Evolutionary conservation across 2,113 vertebrate species (phyloP).

Genomic region (Hymenochirus boettgeri): DNA sequence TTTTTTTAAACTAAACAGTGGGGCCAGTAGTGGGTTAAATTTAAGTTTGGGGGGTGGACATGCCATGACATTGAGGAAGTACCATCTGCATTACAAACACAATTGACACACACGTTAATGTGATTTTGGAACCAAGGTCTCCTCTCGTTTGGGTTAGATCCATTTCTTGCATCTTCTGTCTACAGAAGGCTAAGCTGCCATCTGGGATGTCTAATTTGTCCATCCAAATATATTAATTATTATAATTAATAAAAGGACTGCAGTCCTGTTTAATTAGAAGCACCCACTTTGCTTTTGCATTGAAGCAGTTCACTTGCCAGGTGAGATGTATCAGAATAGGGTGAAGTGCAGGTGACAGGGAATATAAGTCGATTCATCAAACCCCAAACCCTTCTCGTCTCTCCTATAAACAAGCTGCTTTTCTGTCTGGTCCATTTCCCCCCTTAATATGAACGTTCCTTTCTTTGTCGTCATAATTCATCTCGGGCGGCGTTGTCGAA

Average conservation of each 20-base stretch:
- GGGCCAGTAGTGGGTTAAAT: too few relatives aligned
- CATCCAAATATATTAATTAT: conserved; percentile 21
- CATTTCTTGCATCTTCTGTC: background rate
- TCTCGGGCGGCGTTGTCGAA: conserved; percentile 79
- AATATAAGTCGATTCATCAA: background rate
- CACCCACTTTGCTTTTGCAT: background rate
- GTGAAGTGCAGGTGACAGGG: background rate
- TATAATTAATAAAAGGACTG: conserved; percentile 6
- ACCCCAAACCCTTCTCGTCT: background rate
- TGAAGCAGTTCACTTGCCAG: background rate
- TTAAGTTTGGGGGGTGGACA: too few relatives aligned
- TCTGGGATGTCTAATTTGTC: background rate
- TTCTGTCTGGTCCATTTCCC: conserved; percentile 3
- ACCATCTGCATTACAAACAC: background rate
- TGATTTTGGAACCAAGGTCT: background rate
- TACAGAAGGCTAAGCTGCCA: conserved; percentile 6
- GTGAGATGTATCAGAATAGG: background rate
- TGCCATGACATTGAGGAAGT: background rate
- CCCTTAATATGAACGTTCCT: background rate
- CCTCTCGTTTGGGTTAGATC: background rate
- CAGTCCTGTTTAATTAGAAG: too few relatives aligned
- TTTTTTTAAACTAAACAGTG: too few relatives aligned
- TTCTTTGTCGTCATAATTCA: conserved; percentile 66
- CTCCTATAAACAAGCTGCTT: background rate
- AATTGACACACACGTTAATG: too few relatives aligned